Evolutionary conservation across 1,140 invertebrate genomes (phyloP).

Genomic region (Arctopsyche grandis): DNA sequence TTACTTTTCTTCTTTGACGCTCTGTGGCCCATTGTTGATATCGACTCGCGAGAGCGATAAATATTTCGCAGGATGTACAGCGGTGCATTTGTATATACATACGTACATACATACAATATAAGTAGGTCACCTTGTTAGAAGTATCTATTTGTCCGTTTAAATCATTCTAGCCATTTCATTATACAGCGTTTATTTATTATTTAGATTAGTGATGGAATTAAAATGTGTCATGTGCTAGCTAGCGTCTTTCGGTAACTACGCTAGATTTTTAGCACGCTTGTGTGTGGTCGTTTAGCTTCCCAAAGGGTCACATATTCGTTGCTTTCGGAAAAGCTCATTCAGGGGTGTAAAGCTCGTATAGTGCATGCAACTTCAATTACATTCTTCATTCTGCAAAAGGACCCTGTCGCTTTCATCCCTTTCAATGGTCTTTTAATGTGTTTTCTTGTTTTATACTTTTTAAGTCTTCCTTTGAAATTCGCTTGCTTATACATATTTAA

Average conservation of each 20-base stretch:
- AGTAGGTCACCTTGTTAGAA: background rate
- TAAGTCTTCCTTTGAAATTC: background rate
- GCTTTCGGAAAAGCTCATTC: constrained; percentile 1
- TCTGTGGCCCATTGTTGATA: background rate
- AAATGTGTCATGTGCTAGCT: background rate
- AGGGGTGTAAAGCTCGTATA: constrained; percentile 6
- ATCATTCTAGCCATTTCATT: too few species aligned
- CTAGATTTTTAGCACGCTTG: too few species aligned
- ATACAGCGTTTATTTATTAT: too few species aligned
- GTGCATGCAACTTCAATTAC: constrained; percentile 34
- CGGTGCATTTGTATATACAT: background rate
- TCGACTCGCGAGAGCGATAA: constrained; percentile 10
- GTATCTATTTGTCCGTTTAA: too few species aligned
- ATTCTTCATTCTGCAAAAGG: constrained; percentile 36
- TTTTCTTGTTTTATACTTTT: background rate
- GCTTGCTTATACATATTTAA: background rate
- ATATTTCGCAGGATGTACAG: constrained; percentile 13
- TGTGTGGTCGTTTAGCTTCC: background rate
- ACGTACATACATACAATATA: too few species aligned
- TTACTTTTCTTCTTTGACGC: background rate
- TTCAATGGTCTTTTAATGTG: constrained; percentile 17
- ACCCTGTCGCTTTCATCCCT: constrained; percentile 28
- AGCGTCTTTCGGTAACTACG: too few species aligned
- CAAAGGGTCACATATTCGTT: constrained; percentile 14
- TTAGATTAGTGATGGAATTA: too few species aligned